phyloP scores from a whole-genome alignment of 2,113 vertebrate species.

The Euleptes europaea region DNA sequence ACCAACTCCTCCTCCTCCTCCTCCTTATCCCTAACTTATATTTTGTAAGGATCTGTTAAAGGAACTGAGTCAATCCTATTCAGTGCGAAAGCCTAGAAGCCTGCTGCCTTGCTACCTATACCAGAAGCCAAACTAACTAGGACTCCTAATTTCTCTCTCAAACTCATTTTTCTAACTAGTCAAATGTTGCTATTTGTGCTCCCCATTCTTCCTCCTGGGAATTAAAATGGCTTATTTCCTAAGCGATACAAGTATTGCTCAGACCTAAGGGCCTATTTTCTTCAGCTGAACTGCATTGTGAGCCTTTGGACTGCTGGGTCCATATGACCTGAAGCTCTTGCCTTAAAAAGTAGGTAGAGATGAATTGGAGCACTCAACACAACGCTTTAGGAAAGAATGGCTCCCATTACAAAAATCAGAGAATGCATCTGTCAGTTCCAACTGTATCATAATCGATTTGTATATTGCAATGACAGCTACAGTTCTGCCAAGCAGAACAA shows the following conservation, averaged over 20 bases:
- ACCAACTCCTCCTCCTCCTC: too few relatives aligned
- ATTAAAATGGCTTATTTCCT: not conserved
- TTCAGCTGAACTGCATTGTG: not conserved
- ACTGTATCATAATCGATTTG: not conserved
- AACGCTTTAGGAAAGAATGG: not conserved
- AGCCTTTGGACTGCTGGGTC: not conserved
- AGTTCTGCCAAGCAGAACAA: conserved; percentile 10
- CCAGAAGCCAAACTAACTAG: not conserved
- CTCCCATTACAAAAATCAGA: not conserved
- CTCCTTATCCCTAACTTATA: too few relatives aligned
- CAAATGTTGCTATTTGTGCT: not conserved
- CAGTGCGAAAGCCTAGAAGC: too few relatives aligned
- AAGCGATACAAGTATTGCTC: not conserved
- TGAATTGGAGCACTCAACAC: not conserved
- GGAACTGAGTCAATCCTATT: too few relatives aligned
- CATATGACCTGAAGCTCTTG: not conserved
- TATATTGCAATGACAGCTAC: not conserved
- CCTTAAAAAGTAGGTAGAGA: not conserved
- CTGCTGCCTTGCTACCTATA: too few relatives aligned
- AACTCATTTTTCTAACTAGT: not conserved
- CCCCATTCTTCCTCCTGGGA: not conserved
- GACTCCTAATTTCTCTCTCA: not conserved
- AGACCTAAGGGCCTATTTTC: not conserved
- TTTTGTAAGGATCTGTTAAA: too few relatives aligned
- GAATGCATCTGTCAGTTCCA: not conserved